phyloP scores from a whole-genome alignment of 2,888 invertebrate species.

The Eremobia ochroleuca region DNA sequence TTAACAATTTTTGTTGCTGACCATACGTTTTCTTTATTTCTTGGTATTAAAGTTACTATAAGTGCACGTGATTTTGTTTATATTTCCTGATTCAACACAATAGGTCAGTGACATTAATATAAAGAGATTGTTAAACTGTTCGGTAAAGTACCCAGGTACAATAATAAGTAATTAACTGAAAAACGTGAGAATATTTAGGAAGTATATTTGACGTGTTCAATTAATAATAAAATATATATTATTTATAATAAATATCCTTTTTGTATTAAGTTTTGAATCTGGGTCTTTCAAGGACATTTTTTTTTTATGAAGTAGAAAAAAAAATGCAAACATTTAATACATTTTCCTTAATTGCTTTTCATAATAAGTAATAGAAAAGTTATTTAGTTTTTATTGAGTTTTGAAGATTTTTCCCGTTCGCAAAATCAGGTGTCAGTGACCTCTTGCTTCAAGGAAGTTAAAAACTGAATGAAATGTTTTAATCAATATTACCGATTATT shows the following conservation, averaged over 20 bases:
- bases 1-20: constrained; percentile 8
- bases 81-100: constrained; percentile 55
- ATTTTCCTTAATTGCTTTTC: neutral
- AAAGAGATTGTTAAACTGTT: constrained; percentile 46
- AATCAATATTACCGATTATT: constrained; percentile 18
- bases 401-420: constrained; percentile 22
- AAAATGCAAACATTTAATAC: neutral
- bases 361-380: neutral
- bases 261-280: neutral
- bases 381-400: no score
- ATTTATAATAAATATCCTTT: neutral
- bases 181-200: constrained; percentile 18
- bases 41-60: constrained; percentile 39
- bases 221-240: neutral
- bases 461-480: constrained; percentile 13
- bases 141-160: constrained; percentile 16
- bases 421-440: constrained; percentile 17
- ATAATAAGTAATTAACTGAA: constrained; percentile 12
- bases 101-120: constrained; percentile 34
- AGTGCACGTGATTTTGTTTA: constrained; percentile 39
- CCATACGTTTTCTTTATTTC: constrained; percentile 33
- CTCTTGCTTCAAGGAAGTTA: constrained; percentile 23
- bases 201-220: neutral
- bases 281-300: neutral
- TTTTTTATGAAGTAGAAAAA: neutral